Conservation (phyloP, 2,113 vertebrate species). For the Callipepla squamata region DNA sequence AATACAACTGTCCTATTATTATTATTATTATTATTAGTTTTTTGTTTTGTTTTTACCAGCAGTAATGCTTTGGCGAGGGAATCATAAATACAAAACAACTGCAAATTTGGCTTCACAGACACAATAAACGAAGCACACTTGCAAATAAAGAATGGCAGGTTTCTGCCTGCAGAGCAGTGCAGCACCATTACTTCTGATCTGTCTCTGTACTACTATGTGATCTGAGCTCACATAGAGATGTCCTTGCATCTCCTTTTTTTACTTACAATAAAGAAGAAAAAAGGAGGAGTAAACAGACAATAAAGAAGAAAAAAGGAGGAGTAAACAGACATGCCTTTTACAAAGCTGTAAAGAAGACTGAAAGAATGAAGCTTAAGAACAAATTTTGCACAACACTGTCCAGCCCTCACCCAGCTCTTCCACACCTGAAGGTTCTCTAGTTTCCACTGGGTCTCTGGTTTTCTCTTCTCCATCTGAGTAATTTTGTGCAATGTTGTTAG, state of each 20-base stretch:
- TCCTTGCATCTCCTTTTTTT: neutral
- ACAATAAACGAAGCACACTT: neutral
- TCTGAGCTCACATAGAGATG: fast-evolving
- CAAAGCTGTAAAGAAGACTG: neutral
- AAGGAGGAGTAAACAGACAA: neutral
- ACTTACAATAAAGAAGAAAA: neutral
- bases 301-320: neutral
- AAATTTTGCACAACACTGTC: neutral
- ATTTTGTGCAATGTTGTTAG: conserved; percentile 75
- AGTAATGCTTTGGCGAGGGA: neutral
- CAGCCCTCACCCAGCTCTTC: neutral
- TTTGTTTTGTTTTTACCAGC: neutral
- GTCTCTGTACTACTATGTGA: neutral
- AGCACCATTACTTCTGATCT: neutral
- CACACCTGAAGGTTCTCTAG: conserved; percentile 71
- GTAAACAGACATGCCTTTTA: neutral
- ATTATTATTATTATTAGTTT: neutral
- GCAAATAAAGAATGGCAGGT: neutral
- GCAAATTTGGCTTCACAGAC: neutral
- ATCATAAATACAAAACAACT: neutral
- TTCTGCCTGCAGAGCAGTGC: neutral
- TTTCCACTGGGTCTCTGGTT: conserved; percentile 74
- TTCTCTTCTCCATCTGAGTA: conserved; percentile 82
- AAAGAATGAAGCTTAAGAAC: neutral
- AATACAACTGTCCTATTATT: neutral